Base-by-base conservation (phyloP, 2,113 vertebrate species). In the Mola mola region DNA sequence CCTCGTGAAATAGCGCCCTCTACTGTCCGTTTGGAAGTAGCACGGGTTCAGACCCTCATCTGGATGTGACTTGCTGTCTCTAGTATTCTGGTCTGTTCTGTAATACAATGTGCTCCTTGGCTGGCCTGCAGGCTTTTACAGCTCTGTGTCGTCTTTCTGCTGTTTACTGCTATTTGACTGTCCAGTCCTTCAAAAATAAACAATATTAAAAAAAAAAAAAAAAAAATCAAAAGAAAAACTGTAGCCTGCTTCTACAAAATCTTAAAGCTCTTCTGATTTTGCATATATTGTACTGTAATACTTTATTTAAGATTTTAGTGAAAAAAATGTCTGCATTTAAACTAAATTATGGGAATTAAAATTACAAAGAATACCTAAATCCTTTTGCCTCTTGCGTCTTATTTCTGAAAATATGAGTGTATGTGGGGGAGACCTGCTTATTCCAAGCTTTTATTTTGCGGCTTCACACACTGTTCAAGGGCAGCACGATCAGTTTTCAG, bases 281-380 rank as follows among this genome's bases (percentile, higher is more conserved):
- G 88, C 90, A 89, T 90, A 87, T 91, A 84, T 87, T 40, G 89
- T 93, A 90, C 90, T 93, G 91, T 93, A 91, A 84, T 90, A 81
- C 89, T 89, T 91, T 84, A 79, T 90, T 91, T 91, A 86, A 88
- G 76, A 81, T 84, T 89, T 87, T 91, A 88, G 85, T 92, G 85
- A 76, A 66, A 84, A 72, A 90, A 84, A 87, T 88, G 91, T 93
- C 89, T 91, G 90, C 90, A 87, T 91, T 92, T 89, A 86, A 91
- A 90, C 86, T 84, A 90, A 93, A 92, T 93, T 91, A 92, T 92
- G 92, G 90, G 90, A 92, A 93, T 93, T 91, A 93, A 93, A 92
- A 93, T 91, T 91, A 91, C 89, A 92, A 92, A 92, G 91, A 84
- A 86, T 86, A 90, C 71, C 70, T 36, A 79, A 49, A 60, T n/a